These are phyloP conservation scores for Heteromyza rotundicornis DNA, from an alignment of 2,888 invertebrate species.

Conservation along the genomic window DNA sequence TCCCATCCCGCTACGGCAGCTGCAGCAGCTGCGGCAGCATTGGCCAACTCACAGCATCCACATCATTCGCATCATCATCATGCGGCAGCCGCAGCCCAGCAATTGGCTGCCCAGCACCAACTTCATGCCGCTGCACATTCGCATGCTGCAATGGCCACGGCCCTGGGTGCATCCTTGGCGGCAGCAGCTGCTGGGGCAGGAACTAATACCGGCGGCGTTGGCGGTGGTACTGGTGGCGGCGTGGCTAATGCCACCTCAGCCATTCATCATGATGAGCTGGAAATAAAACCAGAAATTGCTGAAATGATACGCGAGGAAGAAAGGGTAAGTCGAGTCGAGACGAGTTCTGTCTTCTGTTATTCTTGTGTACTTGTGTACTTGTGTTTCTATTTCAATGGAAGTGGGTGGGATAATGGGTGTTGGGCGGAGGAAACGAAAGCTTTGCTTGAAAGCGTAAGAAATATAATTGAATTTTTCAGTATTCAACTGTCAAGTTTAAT, in stretches of 20 bases:
- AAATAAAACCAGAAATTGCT: conserved; percentile 92
- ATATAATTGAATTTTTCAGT: conserved; percentile 8
- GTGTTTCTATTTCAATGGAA: too few species aligned
- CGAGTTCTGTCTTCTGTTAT: neutral
- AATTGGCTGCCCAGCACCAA: conserved; percentile 54
- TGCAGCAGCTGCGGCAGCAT: conserved; percentile 52
- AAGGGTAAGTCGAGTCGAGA: conserved; percentile 74
- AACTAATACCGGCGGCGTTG: conserved; percentile 47
- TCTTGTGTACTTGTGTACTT: too few species aligned
- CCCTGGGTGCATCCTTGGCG: conserved; percentile 49
- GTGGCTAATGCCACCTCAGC: conserved; percentile 33
- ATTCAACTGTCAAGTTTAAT: neutral
- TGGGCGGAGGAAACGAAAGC: neutral
- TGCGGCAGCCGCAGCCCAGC: conserved; percentile 49
- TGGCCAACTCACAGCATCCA: conserved; percentile 27
- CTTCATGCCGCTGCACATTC: conserved; percentile 51
- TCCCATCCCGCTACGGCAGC: conserved; percentile 51
- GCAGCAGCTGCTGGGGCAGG: conserved; percentile 54
- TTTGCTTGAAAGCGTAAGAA: neutral
- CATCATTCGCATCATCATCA: conserved; percentile 33
- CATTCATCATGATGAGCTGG: conserved; percentile 77
- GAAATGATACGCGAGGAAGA: conserved; percentile 97
- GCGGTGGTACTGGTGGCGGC: conserved; percentile 25
- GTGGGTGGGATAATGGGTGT: conserved; percentile 20
- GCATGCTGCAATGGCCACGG: conserved; percentile 57